Conservation (phyloP, 2,888 invertebrate species). For the Drosophila helvetica region DNA sequence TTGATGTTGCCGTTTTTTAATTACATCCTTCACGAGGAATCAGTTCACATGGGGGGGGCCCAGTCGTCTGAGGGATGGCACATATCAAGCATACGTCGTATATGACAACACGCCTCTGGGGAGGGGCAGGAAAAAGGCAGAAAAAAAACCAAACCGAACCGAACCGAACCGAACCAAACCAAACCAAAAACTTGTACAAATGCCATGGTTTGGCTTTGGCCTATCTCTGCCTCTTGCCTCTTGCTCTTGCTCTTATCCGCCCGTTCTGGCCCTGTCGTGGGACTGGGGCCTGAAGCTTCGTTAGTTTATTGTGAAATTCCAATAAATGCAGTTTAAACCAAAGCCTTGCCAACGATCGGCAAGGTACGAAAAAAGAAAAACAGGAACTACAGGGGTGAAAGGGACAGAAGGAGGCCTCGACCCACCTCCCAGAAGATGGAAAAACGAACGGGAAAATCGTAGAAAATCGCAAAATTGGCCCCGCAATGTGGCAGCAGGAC, state of each 20-base stretch:
- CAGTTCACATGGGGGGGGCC: not conserved
- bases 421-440: conserved; percentile 21
- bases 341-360: conserved; percentile 37
- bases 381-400: conserved; percentile 35
- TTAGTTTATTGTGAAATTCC: conserved; percentile 78
- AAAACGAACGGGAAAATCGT: conserved; percentile 44
- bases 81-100: not conserved
- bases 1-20: conserved; percentile 70
- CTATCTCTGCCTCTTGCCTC: conserved; percentile 37
- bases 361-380: conserved; percentile 1
- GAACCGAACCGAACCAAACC: conserved; percentile 46
- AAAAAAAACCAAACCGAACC: conserved; percentile 6
- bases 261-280: not conserved
- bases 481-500: conserved; percentile 37
- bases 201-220: conserved; percentile 69
- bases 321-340: conserved; percentile 65
- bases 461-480: conserved; percentile 68
- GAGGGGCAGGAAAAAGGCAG: not conserved
- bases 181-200: conserved; percentile 66
- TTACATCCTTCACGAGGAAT: conserved; percentile 64
- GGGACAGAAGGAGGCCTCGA: conserved; percentile 13
- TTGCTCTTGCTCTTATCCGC: not conserved
- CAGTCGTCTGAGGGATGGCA: not conserved
- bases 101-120: not conserved
- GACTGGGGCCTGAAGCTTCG: conserved; percentile 20